Evolutionary conservation across 2,113 vertebrate genomes (phyloP).

Genomic region (Psilopsiagon aymara): DNA sequence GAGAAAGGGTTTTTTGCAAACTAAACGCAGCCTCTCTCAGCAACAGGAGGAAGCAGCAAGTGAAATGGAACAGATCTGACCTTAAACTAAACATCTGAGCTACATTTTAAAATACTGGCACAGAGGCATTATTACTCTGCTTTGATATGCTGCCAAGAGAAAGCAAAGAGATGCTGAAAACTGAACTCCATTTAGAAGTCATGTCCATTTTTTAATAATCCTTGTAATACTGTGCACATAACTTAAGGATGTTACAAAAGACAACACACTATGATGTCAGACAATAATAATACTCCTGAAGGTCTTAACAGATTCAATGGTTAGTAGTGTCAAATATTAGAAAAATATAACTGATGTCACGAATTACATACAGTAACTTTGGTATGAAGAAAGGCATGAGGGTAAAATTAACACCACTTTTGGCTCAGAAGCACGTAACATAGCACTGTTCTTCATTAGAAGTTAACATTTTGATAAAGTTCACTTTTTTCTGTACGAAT

Average conservation of each 20-base stretch:
- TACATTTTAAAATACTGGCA: conserved; percentile 35
- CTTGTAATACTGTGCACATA: background rate
- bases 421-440: background rate
- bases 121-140: background rate
- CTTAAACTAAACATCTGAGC: conserved; percentile 32
- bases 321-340: background rate
- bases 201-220: background rate
- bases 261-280: background rate
- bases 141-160: conserved; percentile 43
- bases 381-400: background rate
- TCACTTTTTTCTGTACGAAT: background rate
- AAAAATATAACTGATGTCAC: background rate
- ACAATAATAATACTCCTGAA: background rate
- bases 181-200: background rate
- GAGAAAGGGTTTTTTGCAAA: conserved; percentile 6
- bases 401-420: background rate
- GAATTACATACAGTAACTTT: background rate
- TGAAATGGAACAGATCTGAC: conserved; percentile 22
- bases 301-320: background rate
- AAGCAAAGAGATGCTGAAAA: conserved; percentile 10
- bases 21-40: background rate
- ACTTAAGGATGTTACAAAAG: background rate
- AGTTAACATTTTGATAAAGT: background rate
- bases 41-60: background rate
- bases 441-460: background rate